Base-by-base conservation (phyloP, 2,888 invertebrate genomes). In the Diarsia mendica region DNA sequence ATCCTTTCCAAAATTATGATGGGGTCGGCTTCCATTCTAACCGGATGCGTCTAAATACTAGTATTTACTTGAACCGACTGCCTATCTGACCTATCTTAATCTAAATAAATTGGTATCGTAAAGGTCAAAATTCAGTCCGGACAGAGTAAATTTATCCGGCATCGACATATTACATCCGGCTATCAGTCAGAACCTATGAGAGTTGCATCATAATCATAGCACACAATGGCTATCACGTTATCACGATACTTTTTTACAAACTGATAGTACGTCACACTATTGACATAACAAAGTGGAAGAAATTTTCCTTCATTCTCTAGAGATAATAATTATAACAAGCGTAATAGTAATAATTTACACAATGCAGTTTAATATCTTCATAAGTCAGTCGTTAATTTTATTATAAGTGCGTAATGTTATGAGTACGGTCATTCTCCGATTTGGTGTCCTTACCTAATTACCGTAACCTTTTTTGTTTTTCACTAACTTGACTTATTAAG, bases 261-360 rank as follows among this genome's bases (percentile, higher is more conserved):
- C 13, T 67, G 63, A 67, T 72, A 63, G 9, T 20, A n/a, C 18
- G 44, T 69, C 63, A 69, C 44, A 63, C 18, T 28, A 49, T 67
- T 67, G 63, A 48, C 55, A 73, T 83, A 69, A 72, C n/a, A 4
- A n/a, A 65, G 20, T 82, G 11, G 55, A 60, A 72, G 83, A 79
- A 81, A 73, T 67, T 70, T 83, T 73, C 69, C 79, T 79, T 69
- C 44, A 33, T 63, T 67, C 58, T 73, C 60, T 28, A 64, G 18
- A 64, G 63, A 73, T 73, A 65, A 64, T 67, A 49, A 71, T 55
- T 63, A 53, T 51, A 63, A 20, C 33, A 67, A 33, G 61, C 55
- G 48, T 73, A 51, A 72, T 77, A 48, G 48, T 69, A 67, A 78
- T 67, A 58, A 68, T 61, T 51, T 53, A 63, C 33, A 13, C 64